A percentile compares a stretch with the other conserved stretches of the same genome.
Evolutionary conservation across 2,113 vertebrate genomes (phyloP).

Genomic region (Falcunculus frontatus): DNA sequence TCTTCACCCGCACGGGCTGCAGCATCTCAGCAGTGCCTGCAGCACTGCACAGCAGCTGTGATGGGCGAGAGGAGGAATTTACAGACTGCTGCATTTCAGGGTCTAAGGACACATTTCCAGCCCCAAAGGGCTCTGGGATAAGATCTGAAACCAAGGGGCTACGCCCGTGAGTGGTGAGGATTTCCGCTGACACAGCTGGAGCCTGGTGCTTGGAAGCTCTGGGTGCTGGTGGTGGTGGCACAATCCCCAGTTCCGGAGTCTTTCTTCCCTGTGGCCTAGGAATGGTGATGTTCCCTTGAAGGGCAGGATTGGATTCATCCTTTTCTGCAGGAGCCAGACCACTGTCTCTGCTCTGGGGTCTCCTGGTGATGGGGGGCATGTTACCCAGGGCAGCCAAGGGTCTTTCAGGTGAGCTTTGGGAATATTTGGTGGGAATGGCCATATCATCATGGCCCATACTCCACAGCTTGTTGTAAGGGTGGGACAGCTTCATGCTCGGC

Average conservation of each 20-base stretch:
- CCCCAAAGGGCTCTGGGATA: slow-evolving; percentile 50
- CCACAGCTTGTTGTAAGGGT: slow-evolving; percentile 87
- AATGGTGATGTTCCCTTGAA: slow-evolving; percentile 84
- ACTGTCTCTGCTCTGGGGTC: slow-evolving; percentile 61
- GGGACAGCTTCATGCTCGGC: slow-evolving; percentile 78
- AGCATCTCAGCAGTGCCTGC: slow-evolving; percentile 67
- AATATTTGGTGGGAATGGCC: slow-evolving; percentile 69
- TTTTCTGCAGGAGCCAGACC: slow-evolving; percentile 31
- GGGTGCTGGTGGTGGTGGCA: slow-evolving; percentile 79
- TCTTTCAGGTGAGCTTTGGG: slow-evolving; percentile 67
- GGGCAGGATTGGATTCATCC: slow-evolving; percentile 17
- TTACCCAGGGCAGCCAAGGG: slow-evolving; percentile 59
- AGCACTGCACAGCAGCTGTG: neutral
- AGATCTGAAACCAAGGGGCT: slow-evolving; percentile 40
- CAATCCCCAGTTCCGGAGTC: slow-evolving; percentile 85
- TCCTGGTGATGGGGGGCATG: slow-evolving; percentile 17
- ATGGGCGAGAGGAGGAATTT: neutral
- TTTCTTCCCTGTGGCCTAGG: slow-evolving; percentile 92
- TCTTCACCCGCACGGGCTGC: slow-evolving; percentile 66
- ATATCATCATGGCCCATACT: slow-evolving; percentile 78
- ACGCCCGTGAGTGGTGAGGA: neutral
- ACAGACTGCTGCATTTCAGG: slow-evolving; percentile 69
- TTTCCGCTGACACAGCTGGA: neutral
- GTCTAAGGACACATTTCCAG: slow-evolving; percentile 25
- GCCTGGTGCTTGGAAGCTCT: slow-evolving; percentile 70